Conservation (phyloP, 2,797 vertebrate genomes). For the Characodon lateralis region DNA sequence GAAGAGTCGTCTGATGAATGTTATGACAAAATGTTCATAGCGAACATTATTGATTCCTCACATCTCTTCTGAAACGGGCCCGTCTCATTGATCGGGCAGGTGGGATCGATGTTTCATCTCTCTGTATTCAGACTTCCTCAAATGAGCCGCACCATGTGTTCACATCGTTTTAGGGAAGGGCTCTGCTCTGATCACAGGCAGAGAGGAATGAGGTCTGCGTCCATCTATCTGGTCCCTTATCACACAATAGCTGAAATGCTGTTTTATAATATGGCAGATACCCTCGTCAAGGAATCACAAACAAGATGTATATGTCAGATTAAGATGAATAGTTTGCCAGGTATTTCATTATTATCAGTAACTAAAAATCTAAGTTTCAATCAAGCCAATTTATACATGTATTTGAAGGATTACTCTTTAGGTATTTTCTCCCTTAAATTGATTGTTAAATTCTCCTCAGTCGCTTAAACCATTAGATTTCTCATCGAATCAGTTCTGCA, state of each 20-base stretch:
- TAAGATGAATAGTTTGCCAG: constrained; percentile 12
- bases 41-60: constrained; percentile 71
- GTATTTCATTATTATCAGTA: constrained; percentile 6
- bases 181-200: constrained; percentile 47
- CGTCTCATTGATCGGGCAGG: constrained; percentile 65
- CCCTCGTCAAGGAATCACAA: constrained; percentile 31
- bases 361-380: neutral
- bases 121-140: constrained; percentile 74
- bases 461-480: neutral
- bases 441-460: neutral
- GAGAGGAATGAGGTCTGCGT: constrained; percentile 46
- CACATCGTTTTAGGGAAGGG: constrained; percentile 63
- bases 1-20: constrained; percentile 69
- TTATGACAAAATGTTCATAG: constrained; percentile 69
- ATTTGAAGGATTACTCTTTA: constrained; percentile 9
- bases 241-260: constrained; percentile 27
- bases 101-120: constrained; percentile 77
- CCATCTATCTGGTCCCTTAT: constrained; percentile 47
- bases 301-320: constrained; percentile 12
- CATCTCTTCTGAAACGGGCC: constrained; percentile 62
- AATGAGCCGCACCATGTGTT: constrained; percentile 70
- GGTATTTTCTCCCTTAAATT: neutral
- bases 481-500: neutral
- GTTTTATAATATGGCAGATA: constrained; percentile 36
- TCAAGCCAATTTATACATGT: neutral